Evolutionary conservation across 2,888 invertebrate genomes (phyloP).

Genomic region (Parnassius smintheus): DNA sequence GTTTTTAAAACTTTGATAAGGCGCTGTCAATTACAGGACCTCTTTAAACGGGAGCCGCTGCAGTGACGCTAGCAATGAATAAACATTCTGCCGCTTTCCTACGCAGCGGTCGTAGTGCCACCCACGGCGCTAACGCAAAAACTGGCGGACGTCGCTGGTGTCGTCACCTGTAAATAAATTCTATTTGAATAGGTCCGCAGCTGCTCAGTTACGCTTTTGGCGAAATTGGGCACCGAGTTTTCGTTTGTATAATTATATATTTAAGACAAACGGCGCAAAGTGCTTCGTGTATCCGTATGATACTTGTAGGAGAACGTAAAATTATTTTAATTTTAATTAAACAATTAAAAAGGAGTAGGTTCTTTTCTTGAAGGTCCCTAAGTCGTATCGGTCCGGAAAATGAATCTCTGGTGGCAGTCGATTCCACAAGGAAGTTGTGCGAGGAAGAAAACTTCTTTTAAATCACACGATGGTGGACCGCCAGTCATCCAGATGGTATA

Average conservation of each 20-base stretch:
- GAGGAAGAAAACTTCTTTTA: too few relatives aligned
- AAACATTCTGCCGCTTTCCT: constrained; percentile 22
- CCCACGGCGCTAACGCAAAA: constrained; percentile 27
- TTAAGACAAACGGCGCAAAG: neutral
- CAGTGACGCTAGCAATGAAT: constrained; percentile 24
- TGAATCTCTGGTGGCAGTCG: too few relatives aligned
- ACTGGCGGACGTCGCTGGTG: constrained; percentile 26
- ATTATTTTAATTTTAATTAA: too few relatives aligned
- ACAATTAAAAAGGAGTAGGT: too few relatives aligned
- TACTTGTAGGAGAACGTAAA: too few relatives aligned
- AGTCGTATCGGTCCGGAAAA: too few relatives aligned
- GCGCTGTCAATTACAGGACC: constrained; percentile 26
- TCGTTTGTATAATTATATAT: neutral
- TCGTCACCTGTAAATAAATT: constrained; percentile 28
- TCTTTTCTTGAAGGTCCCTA: too few relatives aligned
- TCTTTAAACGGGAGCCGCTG: constrained; percentile 8
- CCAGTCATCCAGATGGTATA: too few relatives aligned
- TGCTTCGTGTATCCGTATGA: neutral
- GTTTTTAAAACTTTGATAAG: constrained; percentile 13
- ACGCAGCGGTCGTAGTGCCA: constrained; percentile 20
- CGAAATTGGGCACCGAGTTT: constrained; percentile 3
- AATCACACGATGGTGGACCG: too few relatives aligned
- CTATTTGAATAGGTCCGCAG: constrained; percentile 27
- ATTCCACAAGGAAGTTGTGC: too few relatives aligned
- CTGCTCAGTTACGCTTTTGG: constrained; percentile 21